Evolutionary conservation across 1,140 invertebrate species (phyloP).

Genomic region (Meloidogyne hapla): DNA sequence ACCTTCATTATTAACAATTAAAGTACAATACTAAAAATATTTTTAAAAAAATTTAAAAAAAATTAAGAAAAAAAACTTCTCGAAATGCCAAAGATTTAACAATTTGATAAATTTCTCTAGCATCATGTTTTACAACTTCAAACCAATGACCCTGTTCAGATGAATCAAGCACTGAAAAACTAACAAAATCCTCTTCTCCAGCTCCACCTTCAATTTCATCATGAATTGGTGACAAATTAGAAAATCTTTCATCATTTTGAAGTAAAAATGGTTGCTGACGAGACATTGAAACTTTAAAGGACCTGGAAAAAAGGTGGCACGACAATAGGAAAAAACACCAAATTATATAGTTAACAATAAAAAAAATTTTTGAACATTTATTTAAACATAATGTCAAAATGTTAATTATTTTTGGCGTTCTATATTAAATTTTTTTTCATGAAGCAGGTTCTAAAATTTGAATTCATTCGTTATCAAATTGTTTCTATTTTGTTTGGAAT

Average conservation of each 20-base stretch:
- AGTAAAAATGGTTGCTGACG: not conserved
- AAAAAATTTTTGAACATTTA: no score
- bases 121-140: constrained; percentile 11
- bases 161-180: not conserved
- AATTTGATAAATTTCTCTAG: constrained; percentile 23
- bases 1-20: constrained; percentile 26
- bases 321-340: no score
- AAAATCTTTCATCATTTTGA: not conserved
- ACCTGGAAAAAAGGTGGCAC: no score
- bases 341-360: no score
- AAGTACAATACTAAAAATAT: constrained; percentile 18
- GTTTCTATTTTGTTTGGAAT: no score
- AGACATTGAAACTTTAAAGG: not conserved
- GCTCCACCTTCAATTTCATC: not conserved
- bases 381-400: no score
- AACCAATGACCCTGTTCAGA: not conserved
- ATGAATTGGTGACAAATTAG: not conserved
- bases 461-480: no score
- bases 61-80: not conserved
- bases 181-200: not conserved
- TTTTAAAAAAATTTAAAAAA: no score
- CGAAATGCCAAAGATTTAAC: constrained; percentile 21
- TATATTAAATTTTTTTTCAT: no score
- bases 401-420: no score
- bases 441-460: no score